Evolutionary conservation across 64 coral and sea anemone species (phyloP), one percentile per base, ranked within the genome.

Genomic region (Hydrozoanthus tunicans): DNA sequence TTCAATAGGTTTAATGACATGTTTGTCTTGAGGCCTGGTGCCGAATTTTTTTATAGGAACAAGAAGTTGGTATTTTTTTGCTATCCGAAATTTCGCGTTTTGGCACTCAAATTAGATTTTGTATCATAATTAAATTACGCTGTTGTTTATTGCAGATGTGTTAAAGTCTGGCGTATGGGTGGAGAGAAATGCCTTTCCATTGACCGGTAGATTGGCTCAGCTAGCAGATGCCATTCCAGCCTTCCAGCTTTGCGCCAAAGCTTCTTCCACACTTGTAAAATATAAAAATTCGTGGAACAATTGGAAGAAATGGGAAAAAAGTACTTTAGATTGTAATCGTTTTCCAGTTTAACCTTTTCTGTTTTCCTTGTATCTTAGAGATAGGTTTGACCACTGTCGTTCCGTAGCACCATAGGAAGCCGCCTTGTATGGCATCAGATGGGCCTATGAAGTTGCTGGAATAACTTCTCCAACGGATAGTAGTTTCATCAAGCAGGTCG

Each of bases 221-320:
- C 66, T 23, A 69, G 66, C 66, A 69, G 9, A 69, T 69, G 2
- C 4, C 14, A 6, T 69, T 69, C 17, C 66, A n/a, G 66, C 20
- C 3, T 69, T 69, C 5, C 15, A 69, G 66, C 15, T 69, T n/a
- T 69, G 15, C 17, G 5, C 66, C 20, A 69, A n/a, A 69, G 66
- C 9, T 69, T 69, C 66, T 69, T 69, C 9, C 12, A 69, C 66
- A 6, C 13, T 69, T n/a, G 12, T 69, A 69, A 69, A 69, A 23
- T 20, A 69, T 5, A 69, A 69, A 69, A 14, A 3, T 23, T 69
- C 14, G 5, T 6, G 66, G 66, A 17, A 0, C 15, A 69, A 0
- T 69, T 69, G 66, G 61, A 69, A 69, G 20, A 69, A 69, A 69
- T 69, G 15, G 66, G 15, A 69, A 69, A 43, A 69, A 69, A 69